Evolutionary conservation across 1,140 invertebrate genomes (phyloP), one percentile per base, ranked within the genome.

Genomic region (Steinernema feltiae): DNA sequence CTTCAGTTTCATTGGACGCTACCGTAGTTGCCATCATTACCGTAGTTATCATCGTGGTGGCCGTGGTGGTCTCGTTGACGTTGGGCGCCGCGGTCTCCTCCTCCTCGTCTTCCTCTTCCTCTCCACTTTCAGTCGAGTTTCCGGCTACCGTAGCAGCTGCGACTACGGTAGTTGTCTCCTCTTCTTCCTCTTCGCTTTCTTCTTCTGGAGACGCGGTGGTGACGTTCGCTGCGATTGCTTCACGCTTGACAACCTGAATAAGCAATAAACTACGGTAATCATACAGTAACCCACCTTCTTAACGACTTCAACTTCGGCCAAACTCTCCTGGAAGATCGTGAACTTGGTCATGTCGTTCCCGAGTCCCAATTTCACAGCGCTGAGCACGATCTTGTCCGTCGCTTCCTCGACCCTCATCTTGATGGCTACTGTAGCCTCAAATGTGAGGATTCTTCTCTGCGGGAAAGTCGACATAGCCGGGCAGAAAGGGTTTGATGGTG

Each of bases 401-500:
- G 18, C 18, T 30, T 72, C 32, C 17, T 29, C 71, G 1, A 73
- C 70, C 73, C 35, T 32, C 1, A 76, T 24, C 21, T 75, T 73
- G 46, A 77, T 29, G 24, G 30, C 35, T 31, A 77, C 76, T 1
- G 32, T 76, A 32, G 41, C 76, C n/a, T 53, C 48, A 71, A 77
- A 77, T 1, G 76, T 77, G 21, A 77, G 63, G 75, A n/a, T 77
- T 78, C 69, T 32, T 77, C 41, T 76, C 69, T 2, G 41, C 27
- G 15, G 73, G 48, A 29, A 29, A 30, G 7, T 30, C 30, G 35
- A 69, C 29, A 17, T 76, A 77, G 17, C 74, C 73, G 2, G 76
- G 76, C 71, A 77, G 76, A 46, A 18, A 77, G 46, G 69, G 35
- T 31, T 77, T 77, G n/a, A 77, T 69, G n/a, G 75, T 77, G 3